A percentile compares a stretch with the other conserved stretches of the same genome.
phyloP scores from a whole-genome alignment of 2,113 vertebrate species.

The Antennarius striatus region DNA sequence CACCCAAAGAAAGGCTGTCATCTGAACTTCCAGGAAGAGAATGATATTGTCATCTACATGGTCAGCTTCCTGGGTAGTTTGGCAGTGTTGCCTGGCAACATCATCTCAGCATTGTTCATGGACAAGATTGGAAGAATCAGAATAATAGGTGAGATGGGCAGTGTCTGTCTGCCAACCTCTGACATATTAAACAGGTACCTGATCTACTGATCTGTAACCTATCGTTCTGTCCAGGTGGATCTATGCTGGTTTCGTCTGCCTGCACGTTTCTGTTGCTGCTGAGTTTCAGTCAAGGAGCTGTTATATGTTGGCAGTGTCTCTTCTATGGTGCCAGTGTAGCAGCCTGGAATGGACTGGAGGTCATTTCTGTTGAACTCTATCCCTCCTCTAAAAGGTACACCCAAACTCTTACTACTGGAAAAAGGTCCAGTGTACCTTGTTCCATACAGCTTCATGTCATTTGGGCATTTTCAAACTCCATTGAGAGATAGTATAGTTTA shows the following conservation, averaged over 20 bases:
- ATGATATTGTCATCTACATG: slow-evolving; percentile 95
- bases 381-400: slow-evolving; percentile 91
- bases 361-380: slow-evolving; percentile 95
- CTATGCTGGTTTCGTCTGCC: slow-evolving; percentile 90
- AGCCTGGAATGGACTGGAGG: slow-evolving; percentile 94
- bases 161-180: not conserved
- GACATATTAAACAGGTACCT: not conserved
- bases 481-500: no score
- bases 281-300: slow-evolving; percentile 90
- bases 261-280: slow-evolving; percentile 96
- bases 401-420: not conserved
- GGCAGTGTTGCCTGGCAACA: slow-evolving; percentile 94
- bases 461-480: no score
- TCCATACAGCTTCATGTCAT: no score
- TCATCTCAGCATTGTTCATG: slow-evolving; percentile 94
- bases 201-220: not conserved
- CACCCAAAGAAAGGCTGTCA: slow-evolving; percentile 91
- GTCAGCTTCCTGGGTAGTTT: slow-evolving; percentile 96
- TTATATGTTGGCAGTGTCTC: slow-evolving; percentile 96
- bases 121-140: slow-evolving; percentile 93
- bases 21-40: slow-evolving; percentile 92
- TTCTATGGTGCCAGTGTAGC: slow-evolving; percentile 92
- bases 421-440: not conserved
- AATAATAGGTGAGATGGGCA: slow-evolving; percentile 89
- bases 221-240: slow-evolving; percentile 80